These are phyloP conservation scores for Platycnemis pennipes DNA, from an alignment of 2,888 invertebrate genomes.

Conservation along the genomic window DNA sequence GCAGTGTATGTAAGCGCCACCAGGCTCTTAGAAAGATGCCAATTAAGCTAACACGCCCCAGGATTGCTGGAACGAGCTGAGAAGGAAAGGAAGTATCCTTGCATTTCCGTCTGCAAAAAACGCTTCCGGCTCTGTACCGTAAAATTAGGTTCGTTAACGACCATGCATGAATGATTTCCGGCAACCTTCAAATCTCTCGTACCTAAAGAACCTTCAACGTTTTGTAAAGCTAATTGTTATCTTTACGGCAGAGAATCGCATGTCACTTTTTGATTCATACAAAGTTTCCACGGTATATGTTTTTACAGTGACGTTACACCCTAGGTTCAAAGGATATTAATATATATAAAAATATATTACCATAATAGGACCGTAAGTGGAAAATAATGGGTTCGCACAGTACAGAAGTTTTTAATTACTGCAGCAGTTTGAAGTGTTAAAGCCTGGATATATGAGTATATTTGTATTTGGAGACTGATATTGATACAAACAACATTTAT, in stretches of 20 bases:
- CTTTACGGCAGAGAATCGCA: too few species aligned
- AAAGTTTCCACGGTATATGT: not conserved
- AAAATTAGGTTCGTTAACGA: not conserved
- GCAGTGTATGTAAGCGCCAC: not conserved
- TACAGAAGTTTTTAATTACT: too few species aligned
- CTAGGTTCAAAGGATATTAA: too few species aligned
- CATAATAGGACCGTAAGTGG: too few species aligned
- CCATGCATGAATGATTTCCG: conserved; percentile 10
- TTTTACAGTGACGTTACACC: too few species aligned
- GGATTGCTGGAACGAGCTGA: too few species aligned
- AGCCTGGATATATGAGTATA: too few species aligned
- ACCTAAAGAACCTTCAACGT: not conserved
- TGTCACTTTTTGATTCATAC: not conserved
- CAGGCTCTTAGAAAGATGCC: not conserved
- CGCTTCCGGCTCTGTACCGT: not conserved
- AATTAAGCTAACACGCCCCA: not conserved
- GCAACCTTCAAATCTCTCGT: not conserved
- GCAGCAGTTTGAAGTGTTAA: too few species aligned
- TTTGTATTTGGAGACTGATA: too few species aligned
- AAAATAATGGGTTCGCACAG: too few species aligned
- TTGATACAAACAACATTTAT: too few species aligned
- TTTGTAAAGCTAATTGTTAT: not conserved
- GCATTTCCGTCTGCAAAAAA: not conserved
- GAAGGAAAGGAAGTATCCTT: not conserved
- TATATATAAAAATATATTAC: too few species aligned